Evolutionary conservation across 2,888 invertebrate species (phyloP).

Genomic region (Capitulum mitella): DNA sequence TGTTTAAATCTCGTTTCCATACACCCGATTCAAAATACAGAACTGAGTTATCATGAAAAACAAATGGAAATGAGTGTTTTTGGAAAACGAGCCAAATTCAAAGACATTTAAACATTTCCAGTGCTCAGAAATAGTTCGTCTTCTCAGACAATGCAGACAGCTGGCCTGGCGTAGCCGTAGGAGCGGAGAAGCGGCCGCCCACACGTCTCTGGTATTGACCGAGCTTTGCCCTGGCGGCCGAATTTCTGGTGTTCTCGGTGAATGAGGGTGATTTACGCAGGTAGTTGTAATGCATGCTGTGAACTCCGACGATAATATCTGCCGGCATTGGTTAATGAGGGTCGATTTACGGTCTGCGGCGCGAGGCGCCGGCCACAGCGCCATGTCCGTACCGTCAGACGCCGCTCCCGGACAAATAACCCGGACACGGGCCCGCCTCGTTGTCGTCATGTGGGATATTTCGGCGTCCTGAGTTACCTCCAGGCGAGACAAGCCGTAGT

Average conservation of each 20-base stretch:
- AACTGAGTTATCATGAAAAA: too few relatives aligned
- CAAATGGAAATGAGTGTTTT: too few relatives aligned
- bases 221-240: neutral
- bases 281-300: conserved; percentile 6
- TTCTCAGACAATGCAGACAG: neutral
- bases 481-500: too few relatives aligned
- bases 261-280: conserved; percentile 13
- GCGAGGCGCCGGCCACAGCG: neutral
- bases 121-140: too few relatives aligned
- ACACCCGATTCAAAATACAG: too few relatives aligned
- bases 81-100: too few relatives aligned
- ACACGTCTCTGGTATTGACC: neutral
- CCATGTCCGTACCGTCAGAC: neutral
- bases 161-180: neutral
- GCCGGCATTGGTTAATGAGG: conserved; percentile 21
- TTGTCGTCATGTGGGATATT: too few relatives aligned
- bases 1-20: too few relatives aligned
- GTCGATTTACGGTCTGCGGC: neutral
- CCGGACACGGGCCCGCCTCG: too few relatives aligned
- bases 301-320: conserved; percentile 17
- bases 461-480: too few relatives aligned
- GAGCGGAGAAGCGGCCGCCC: neutral
- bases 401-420: neutral
- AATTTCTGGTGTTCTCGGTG: neutral
- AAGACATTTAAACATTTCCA: too few relatives aligned